These are phyloP conservation scores for Haliaeetus leucogaster DNA, from an alignment of 2,113 vertebrate species.

Conservation along the genomic window DNA sequence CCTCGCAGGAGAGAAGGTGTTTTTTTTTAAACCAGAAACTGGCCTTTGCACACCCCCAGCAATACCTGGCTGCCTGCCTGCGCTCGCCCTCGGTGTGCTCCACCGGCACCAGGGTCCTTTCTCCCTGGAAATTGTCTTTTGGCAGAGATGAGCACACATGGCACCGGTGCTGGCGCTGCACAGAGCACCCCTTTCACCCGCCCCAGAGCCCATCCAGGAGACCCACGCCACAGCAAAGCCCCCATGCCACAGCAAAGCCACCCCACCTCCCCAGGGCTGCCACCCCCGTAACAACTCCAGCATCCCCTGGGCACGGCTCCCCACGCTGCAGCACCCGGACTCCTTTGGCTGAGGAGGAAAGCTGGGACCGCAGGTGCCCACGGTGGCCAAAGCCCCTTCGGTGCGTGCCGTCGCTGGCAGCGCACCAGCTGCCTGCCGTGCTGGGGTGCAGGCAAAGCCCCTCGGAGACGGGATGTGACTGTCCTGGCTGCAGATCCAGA, in stretches of 20 bases:
- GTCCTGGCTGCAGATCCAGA: not conserved
- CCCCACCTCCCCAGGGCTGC: not conserved
- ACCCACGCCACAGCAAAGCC: not conserved
- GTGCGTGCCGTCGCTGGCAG: not conserved
- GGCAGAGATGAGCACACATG: rapidly evolving
- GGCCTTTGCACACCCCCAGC: no score
- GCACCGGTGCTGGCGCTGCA: not conserved
- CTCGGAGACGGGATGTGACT: no score
- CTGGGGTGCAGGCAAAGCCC: not conserved
- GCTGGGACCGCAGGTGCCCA: not conserved
- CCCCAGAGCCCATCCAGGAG: not conserved
- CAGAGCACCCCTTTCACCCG: not conserved
- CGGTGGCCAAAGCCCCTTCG: no score
- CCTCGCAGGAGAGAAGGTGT: not conserved
- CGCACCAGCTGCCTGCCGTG: not conserved
- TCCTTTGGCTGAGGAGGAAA: not conserved
- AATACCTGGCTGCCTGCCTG: not conserved
- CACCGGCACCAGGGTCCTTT: not conserved
- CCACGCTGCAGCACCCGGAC: not conserved
- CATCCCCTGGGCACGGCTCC: not conserved
- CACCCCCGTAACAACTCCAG: not conserved
- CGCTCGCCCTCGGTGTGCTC: not conserved
- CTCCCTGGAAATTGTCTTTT: not conserved
- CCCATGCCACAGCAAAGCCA: not conserved
- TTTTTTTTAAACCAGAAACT: not conserved